Evolutionary conservation across 2,113 vertebrate species (phyloP), one percentile per base, ranked within the genome.

Genomic region (Lonchura striata): DNA sequence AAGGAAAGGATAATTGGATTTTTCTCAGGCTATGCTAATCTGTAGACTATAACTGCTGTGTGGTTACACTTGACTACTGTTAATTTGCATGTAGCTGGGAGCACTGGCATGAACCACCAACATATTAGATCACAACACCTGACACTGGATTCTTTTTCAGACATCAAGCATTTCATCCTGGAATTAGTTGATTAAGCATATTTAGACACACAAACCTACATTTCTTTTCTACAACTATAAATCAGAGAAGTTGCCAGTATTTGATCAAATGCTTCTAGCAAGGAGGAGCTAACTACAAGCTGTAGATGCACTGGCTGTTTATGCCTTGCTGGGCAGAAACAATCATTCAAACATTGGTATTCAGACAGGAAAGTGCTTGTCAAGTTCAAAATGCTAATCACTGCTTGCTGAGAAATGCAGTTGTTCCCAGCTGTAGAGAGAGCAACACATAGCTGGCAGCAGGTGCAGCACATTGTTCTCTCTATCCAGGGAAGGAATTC

Each of bases 311-410:
- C 84, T 56, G 87, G 81, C 95, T 96, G 59, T 83, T 96, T 95
- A 76, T 82, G 95, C 90, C 89, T 95, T 93, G 81, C 88, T 64
- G 84, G 74, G 77, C 12, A 37, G 97, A 96, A 97, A 92, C 93
- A 96, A 86, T 96, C 95, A 93, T 91, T 97, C 94, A 81, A 39
- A 85, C 95, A 94, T 93, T 97, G 95, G 89, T 95, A 95, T 97
- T 98, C 97, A 95, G 93, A 96, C 85, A 87, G 94, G 64, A 96
- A 98, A 97, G 94, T 90, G 52, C 95, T 96, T 96, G 96, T 97
- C 96, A 97, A 95, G 96, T 97, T 97, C 95, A 97, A 98, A 97
- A 97, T 97, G 96, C 96, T 97, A 97, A 98, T 98, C 90, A 94
- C 71, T 86, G 86, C 94, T 97, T 89, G 92, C 95, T 97, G 96